These are phyloP conservation scores for Tapirus terrestris DNA, from an alignment of 2,113 vertebrate genomes.

Conservation along the genomic window DNA sequence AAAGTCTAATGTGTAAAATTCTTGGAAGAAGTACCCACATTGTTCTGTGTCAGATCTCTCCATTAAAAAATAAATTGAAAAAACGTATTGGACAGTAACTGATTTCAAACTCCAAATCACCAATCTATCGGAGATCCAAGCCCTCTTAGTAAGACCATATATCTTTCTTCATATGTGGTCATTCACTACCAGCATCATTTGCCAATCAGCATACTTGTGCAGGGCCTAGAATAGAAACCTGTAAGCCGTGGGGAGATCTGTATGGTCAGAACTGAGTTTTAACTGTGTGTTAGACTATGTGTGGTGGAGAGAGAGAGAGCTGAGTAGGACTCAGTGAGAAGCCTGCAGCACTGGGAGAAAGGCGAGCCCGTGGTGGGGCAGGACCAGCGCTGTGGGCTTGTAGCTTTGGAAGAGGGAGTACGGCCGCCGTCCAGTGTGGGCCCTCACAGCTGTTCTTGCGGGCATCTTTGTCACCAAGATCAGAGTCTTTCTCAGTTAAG, in stretches of 20 bases:
- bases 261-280: fast-evolving
- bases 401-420: neutral
- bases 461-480: neutral
- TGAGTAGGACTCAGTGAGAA: neutral
- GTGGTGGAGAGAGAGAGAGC: neutral
- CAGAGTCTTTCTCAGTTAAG: neutral
- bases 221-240: neutral
- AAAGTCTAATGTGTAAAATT: neutral
- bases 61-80: conserved; percentile 42
- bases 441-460: neutral
- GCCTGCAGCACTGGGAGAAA: neutral
- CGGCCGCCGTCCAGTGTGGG: no score
- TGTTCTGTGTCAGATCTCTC: neutral
- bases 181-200: fast-evolving
- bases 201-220: fast-evolving
- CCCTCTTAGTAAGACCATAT: neutral
- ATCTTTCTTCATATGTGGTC: fast-evolving
- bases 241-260: neutral
- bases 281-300: neutral
- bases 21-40: neutral
- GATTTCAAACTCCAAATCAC: neutral
- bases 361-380: fast-evolving
- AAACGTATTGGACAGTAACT: neutral
- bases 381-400: fast-evolving
- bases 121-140: neutral